Conservation (phyloP, 2,797 vertebrate species). For the Acestrorhynchus altus region DNA sequence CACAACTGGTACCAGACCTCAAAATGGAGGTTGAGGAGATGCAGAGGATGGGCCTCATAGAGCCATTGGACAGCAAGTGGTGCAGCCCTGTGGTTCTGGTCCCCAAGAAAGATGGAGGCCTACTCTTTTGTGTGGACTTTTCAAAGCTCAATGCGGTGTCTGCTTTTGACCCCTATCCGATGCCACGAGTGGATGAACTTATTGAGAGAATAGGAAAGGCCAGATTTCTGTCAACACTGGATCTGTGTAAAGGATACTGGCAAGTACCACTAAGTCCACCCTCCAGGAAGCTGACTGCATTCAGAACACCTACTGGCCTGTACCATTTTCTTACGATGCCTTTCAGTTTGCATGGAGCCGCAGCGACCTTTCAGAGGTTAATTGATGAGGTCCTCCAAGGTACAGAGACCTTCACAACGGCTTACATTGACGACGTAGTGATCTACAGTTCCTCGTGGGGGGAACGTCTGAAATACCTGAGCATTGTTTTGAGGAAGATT, state of each 20-base stretch:
- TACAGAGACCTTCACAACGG: too few relatives aligned
- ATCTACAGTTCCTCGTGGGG: too few relatives aligned
- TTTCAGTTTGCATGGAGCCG: not conserved
- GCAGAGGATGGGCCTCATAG: not conserved
- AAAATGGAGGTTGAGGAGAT: not conserved
- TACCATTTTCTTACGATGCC: not conserved
- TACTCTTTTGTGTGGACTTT: not conserved
- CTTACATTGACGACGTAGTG: too few relatives aligned
- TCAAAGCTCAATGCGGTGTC: not conserved
- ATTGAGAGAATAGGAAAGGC: not conserved
- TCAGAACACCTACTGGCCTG: not conserved
- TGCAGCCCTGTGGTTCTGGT: not conserved
- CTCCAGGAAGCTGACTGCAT: not conserved
- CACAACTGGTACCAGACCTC: not conserved
- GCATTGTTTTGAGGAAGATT: too few relatives aligned
- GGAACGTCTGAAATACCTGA: not conserved
- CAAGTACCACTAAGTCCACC: not conserved
- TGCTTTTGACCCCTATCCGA: not conserved
- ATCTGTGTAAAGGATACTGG: not conserved
- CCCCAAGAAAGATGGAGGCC: not conserved
- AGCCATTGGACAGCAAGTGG: not conserved
- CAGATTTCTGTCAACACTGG: not conserved
- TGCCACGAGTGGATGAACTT: not conserved
- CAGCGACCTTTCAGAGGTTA: not conserved
- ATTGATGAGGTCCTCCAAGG: too few relatives aligned